Conservation (phyloP, 2,113 vertebrate genomes). For the Chauna torquata region DNA sequence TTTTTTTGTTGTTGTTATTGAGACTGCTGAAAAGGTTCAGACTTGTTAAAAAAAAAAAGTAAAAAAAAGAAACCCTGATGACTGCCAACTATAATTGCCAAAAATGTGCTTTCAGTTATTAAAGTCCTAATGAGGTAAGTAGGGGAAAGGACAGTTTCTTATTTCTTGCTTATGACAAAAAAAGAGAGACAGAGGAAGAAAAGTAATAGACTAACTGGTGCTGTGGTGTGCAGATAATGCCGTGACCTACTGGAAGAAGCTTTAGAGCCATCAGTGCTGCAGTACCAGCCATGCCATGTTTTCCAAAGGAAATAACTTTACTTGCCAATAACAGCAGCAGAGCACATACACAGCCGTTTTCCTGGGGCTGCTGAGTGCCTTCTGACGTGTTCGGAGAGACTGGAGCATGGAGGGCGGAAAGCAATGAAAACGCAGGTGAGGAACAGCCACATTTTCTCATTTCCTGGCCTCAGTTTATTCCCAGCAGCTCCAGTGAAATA, state of each 20-base stretch:
- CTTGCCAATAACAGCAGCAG: neutral
- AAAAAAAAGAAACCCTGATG: neutral
- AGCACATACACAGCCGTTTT: neutral
- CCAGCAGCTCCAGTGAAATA: neutral
- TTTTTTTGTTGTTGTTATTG: neutral
- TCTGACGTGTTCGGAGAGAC: neutral
- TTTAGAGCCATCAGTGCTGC: neutral
- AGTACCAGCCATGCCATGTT: neutral
- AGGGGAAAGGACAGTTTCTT: conserved; percentile 66
- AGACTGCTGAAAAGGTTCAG: conserved; percentile 33
- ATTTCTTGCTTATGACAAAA: conserved; percentile 37
- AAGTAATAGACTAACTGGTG: neutral
- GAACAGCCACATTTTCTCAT: neutral
- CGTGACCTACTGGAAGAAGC: neutral
- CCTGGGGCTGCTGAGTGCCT: neutral
- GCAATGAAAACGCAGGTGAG: conserved; percentile 22
- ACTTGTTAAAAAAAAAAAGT: neutral
- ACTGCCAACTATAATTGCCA: conserved; percentile 59
- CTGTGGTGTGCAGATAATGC: conserved; percentile 4
- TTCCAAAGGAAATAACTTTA: conserved; percentile 1
- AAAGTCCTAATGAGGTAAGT: conserved; percentile 69
- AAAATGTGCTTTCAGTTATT: conserved; percentile 66
- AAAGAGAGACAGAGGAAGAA: neutral
- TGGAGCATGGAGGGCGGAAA: neutral
- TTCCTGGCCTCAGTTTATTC: conserved; percentile 29